Evolutionary conservation across 2,888 invertebrate genomes (phyloP).

Genomic region (Sarcophaga variegata): DNA sequence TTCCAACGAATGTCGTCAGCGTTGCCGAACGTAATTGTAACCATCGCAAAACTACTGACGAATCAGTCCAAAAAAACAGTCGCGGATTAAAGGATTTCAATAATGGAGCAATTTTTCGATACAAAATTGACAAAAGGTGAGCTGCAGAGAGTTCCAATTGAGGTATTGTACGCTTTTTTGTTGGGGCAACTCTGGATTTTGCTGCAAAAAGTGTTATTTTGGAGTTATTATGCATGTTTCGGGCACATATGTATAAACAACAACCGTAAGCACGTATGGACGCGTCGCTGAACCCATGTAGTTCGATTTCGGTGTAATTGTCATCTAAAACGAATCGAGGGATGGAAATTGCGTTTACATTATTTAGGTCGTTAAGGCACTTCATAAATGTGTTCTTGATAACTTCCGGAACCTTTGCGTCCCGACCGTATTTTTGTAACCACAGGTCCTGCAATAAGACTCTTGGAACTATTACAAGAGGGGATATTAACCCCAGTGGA

Average conservation of each 20-base stretch:
- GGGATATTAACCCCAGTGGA: slow-evolving; percentile 14
- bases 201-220: slow-evolving; percentile 11
- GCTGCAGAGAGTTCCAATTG: neutral
- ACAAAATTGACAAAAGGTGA: neutral
- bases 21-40: no score
- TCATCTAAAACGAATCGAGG: neutral
- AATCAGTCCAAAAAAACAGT: no score
- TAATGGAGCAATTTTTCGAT: slow-evolving; percentile 6
- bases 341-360: neutral
- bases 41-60: no score
- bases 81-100: no score
- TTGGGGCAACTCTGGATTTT: neutral
- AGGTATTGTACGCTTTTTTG: neutral
- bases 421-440: neutral
- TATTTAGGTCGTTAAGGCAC: no score
- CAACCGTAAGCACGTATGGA: no score
- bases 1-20: no score
- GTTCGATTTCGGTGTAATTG: no score
- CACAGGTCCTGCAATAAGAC: neutral
- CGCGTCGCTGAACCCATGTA: no score
- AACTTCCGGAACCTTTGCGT: no score
- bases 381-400: no score
- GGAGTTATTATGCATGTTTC: neutral
- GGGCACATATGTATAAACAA: neutral
- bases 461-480: neutral